Percentiles rank a stretch among this genome's conserved stretches.
phyloP scores from a whole-genome alignment of 2,113 vertebrate genomes.

The Orcinus orca region DNA sequence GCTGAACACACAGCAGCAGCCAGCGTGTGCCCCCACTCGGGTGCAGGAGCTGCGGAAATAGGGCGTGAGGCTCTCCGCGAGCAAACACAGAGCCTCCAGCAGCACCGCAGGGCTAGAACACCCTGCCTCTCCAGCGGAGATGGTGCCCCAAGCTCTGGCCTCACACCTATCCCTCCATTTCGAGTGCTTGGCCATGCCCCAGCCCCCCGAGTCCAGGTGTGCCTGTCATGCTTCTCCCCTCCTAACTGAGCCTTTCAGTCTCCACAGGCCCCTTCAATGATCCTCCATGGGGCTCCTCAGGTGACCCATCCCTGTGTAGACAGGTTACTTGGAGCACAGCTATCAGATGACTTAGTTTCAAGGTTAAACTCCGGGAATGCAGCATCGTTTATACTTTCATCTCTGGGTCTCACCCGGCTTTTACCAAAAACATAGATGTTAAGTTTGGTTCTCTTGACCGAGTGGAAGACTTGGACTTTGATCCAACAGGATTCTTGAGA shows the following conservation, averaged over 20 bases:
- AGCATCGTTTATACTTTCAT: neutral
- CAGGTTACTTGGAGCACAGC: neutral
- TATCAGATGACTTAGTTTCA: neutral
- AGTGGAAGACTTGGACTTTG: neutral
- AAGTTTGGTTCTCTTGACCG: neutral
- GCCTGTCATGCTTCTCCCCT: neutral
- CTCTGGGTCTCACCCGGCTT: neutral
- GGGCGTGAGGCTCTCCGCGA: neutral
- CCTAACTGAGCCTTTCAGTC: neutral
- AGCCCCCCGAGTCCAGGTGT: fast-evolving
- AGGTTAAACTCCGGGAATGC: neutral
- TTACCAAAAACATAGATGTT: neutral
- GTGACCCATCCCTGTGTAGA: too few species aligned
- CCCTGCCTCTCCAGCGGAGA: neutral
- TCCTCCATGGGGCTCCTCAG: neutral
- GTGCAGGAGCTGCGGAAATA: fast-evolving
- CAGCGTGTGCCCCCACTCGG: neutral
- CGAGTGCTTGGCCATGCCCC: fast-evolving
- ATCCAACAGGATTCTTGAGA: neutral
- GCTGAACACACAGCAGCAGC: too few species aligned
- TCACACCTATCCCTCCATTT: neutral
- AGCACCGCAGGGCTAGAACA: neutral
- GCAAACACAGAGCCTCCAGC: neutral
- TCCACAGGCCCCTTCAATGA: neutral
- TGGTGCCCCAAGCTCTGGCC: fast-evolving